These are phyloP conservation scores for Mimas tiliae DNA, from an alignment of 2,888 invertebrate species.

Conservation along the genomic window DNA sequence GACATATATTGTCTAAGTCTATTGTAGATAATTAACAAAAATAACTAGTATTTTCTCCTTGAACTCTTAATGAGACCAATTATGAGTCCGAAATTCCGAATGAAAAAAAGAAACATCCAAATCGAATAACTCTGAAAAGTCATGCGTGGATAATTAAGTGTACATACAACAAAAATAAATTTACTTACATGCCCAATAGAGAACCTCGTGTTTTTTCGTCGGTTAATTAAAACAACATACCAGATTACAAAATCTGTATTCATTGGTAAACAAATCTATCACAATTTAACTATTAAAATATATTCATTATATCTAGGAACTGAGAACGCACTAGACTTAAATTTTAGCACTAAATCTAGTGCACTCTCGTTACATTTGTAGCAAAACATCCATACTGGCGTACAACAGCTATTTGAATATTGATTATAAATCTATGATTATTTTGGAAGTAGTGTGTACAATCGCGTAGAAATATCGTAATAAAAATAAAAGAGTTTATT, in stretches of 20 bases:
- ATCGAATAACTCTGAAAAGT: too few relatives aligned
- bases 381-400: constrained; percentile 16
- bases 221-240: not conserved
- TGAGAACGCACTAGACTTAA: not conserved
- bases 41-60: too few relatives aligned
- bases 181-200: too few relatives aligned
- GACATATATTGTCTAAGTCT: too few relatives aligned
- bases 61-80: too few relatives aligned
- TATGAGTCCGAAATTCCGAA: too few relatives aligned
- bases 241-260: constrained; percentile 27
- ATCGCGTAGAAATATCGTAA: constrained; percentile 7
- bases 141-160: too few relatives aligned
- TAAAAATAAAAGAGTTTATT: not conserved
- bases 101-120: too few relatives aligned
- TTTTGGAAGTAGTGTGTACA: not conserved
- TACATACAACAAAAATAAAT: too few relatives aligned
- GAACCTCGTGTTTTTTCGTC: too few relatives aligned
- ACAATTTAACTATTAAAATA: constrained; percentile 23
- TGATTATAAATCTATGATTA: constrained; percentile 11
- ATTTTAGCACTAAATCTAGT: not conserved
- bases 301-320: constrained; percentile 6
- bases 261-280: constrained; percentile 27
- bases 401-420: constrained; percentile 13
- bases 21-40: too few relatives aligned
- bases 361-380: constrained; percentile 12